These are phyloP conservation scores for Cyphomyrus plagiostoma DNA, from an alignment of 2,113 vertebrate species.

Conservation along the genomic window DNA sequence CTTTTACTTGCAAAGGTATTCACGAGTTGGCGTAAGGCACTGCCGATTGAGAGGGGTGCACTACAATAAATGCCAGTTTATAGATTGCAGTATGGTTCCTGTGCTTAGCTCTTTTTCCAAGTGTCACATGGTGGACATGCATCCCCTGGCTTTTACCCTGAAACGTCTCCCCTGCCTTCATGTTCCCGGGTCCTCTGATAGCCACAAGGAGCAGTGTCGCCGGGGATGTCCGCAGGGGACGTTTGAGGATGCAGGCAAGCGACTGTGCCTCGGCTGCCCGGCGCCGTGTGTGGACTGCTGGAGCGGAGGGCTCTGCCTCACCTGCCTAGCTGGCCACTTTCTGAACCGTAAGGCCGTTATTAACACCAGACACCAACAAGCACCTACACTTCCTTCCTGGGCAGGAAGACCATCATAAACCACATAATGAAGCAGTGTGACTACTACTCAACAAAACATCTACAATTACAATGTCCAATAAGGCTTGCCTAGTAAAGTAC, in stretches of 20 bases:
- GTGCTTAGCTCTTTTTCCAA: neutral
- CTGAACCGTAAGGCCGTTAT: slow-evolving; percentile 47
- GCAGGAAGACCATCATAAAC: neutral
- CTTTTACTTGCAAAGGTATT: neutral
- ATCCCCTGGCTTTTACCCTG: neutral
- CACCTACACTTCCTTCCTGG: neutral
- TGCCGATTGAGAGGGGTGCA: neutral
- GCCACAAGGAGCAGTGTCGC: slow-evolving; percentile 66
- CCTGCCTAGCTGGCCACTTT: slow-evolving; percentile 62
- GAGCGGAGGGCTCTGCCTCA: slow-evolving; percentile 53
- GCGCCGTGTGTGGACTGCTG: slow-evolving; percentile 62
- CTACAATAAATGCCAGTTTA: neutral
- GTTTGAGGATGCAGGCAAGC: slow-evolving; percentile 52
- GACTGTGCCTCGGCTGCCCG: slow-evolving; percentile 55
- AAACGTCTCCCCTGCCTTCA: neutral
- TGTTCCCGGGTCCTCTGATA: slow-evolving; percentile 31
- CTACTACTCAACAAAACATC: neutral
- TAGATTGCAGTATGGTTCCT: neutral
- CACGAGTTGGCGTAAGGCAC: neutral
- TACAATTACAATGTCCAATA: neutral
- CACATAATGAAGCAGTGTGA: neutral
- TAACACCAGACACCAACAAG: neutral
- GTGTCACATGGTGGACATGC: neutral
- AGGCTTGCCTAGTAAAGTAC: neutral
- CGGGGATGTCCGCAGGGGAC: slow-evolving; percentile 62